Evolutionary conservation across 2,797 vertebrate genomes (phyloP), one percentile per base, ranked within the genome.

Genomic region (Typhlichthys eigenmanni): DNA sequence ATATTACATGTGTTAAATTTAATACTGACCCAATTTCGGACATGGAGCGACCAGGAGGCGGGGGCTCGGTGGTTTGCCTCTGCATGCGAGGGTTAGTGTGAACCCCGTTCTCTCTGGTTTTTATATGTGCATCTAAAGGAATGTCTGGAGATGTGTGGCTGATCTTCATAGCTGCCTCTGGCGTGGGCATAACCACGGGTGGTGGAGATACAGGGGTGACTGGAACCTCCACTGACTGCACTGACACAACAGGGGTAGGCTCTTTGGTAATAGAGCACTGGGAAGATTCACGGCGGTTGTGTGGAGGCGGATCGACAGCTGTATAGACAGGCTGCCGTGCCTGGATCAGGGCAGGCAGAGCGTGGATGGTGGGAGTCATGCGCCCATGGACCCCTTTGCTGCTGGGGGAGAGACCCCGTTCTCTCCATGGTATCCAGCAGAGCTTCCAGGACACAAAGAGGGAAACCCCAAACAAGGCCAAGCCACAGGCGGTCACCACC

Each of bases 401-500:
- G 55, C 92, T 92, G 58, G 94, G 94, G 0, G 93, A 93, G 56
- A 95, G 82, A 29, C 92, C 94, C 60, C 93, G 92, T 80, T 99
- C 96, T 80, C 97, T 92, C 98, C 98, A 99, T 56, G 98, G 98
- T 89, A 99, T 96, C 98, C 98, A 99, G 84, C 96, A 99, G 75
- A 99, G 94, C 83, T 99, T 99, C 98, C 98, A 99, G 69, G 98
- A 98, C 49, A 99, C 97, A 50, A 99, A 99, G 56, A 99, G 94
- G 60, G 97, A 99, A 48, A 98, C 97, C 0, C 96, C 96, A 53
- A 99, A 98, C 48, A 99, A 92, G 63, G 97, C 97, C 61, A 98
- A 92, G 70, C 96, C 96, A 72, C 97, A 99, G 87, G 96, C 96
- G 0, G 96, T 98, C 78, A 99, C 98, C 60, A 99, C 93, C 69